A percentile compares a stretch with the other conserved stretches of the same genome.
These are phyloP conservation scores for Polietes domitor DNA, from an alignment of 2,888 invertebrate genomes.

Conservation along the genomic window DNA sequence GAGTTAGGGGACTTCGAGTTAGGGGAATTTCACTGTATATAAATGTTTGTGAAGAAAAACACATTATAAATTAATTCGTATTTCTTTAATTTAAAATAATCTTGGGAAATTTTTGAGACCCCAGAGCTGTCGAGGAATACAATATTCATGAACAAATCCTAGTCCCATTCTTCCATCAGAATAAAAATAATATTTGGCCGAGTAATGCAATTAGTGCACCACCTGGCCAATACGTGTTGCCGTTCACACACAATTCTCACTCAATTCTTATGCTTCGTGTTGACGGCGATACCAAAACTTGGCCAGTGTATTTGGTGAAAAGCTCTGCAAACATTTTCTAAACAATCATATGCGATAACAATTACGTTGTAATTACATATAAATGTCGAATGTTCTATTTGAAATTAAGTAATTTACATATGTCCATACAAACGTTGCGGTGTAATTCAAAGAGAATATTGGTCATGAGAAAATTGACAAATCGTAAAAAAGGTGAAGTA, in stretches of 20 bases:
- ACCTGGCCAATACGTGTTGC: neutral
- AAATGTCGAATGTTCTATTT: neutral
- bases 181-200: neutral
- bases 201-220: neutral
- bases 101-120: too few species aligned
- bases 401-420: constrained; percentile 9
- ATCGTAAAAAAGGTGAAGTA: neutral
- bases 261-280: neutral
- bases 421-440: too few species aligned
- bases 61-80: too few species aligned
- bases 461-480: neutral
- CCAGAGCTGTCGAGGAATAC: too few species aligned
- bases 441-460: neutral
- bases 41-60: too few species aligned
- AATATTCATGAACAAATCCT: too few species aligned
- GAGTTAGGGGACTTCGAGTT: too few species aligned
- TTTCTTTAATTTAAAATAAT: too few species aligned
- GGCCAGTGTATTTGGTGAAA: neutral
- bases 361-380: neutral
- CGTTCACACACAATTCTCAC: too few species aligned
- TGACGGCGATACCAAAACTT: neutral
- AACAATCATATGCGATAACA: neutral
- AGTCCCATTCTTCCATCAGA: neutral
- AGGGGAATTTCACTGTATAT: too few species aligned
- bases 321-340: neutral